A percentile compares a stretch with the other conserved stretches of the same genome.
These are phyloP conservation scores for Falco biarmicus DNA, from an alignment of 2,797 vertebrate genomes.

Conservation along the genomic window DNA sequence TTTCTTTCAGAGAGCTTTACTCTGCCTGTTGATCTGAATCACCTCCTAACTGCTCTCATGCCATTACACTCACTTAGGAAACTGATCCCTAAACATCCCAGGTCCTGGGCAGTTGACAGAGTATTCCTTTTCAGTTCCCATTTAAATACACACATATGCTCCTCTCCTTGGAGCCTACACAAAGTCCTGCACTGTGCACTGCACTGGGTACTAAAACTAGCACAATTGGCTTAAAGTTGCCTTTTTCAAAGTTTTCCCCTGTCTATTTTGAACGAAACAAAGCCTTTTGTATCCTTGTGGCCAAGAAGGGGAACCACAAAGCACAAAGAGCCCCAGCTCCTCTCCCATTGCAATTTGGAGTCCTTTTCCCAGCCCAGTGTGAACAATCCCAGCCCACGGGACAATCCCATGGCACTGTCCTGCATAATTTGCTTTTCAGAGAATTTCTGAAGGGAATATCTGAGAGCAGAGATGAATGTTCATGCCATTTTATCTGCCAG, in stretches of 20 bases:
- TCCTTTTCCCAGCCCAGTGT: background rate
- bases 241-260: background rate
- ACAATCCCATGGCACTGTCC: background rate
- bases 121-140: constrained; percentile 1
- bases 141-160: background rate
- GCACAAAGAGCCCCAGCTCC: background rate
- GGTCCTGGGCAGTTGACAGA: background rate
- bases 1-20: background rate
- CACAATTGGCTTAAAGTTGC: background rate
- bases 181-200: constrained; percentile 6
- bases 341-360: background rate
- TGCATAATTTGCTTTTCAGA: background rate
- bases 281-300: background rate
- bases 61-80: background rate
- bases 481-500: background rate
- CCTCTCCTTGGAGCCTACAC: background rate
- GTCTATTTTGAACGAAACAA: constrained; percentile 5
- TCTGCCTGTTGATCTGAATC: background rate
- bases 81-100: background rate
- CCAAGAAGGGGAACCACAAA: background rate
- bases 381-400: background rate
- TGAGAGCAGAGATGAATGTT: background rate
- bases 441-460: background rate
- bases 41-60: background rate
- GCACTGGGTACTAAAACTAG: background rate